Evolutionary conservation across 2,797 vertebrate genomes (phyloP).

Genomic region (Enteromius afrohamiltoni): DNA sequence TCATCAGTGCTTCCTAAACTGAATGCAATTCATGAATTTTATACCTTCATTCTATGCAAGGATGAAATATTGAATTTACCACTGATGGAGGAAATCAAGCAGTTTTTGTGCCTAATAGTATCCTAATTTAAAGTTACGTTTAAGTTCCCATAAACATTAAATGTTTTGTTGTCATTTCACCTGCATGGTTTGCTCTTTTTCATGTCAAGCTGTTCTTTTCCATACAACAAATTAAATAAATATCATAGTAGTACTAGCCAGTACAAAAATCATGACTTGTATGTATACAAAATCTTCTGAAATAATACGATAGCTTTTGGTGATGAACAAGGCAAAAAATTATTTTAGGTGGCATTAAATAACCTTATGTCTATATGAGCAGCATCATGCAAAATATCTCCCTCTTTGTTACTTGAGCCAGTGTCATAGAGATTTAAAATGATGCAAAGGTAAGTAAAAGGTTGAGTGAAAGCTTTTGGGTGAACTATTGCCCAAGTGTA

Average conservation of each 20-base stretch:
- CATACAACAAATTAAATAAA: neutral
- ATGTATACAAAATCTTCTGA: neutral
- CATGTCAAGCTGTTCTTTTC: neutral
- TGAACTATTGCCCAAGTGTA: neutral
- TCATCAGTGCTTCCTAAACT: neutral
- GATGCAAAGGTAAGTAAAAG: neutral
- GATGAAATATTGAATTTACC: neutral
- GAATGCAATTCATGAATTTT: neutral
- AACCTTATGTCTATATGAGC: neutral
- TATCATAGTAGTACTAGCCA: neutral
- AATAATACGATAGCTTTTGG: neutral
- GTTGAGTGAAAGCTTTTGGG: neutral
- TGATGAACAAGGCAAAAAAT: neutral
- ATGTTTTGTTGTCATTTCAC: neutral
- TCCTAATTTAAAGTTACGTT: neutral
- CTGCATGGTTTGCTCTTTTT: neutral
- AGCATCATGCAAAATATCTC: neutral
- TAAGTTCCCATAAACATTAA: neutral
- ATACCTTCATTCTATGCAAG: neutral
- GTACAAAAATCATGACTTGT: neutral
- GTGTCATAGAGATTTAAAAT: neutral
- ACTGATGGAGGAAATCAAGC: neutral
- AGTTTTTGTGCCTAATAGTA: neutral
- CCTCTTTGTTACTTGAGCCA: neutral
- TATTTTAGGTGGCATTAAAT: neutral